Evolutionary conservation across 1,140 invertebrate genomes (phyloP), one percentile per base, ranked within the genome.

Genomic region (Halictus rubicundus): DNA sequence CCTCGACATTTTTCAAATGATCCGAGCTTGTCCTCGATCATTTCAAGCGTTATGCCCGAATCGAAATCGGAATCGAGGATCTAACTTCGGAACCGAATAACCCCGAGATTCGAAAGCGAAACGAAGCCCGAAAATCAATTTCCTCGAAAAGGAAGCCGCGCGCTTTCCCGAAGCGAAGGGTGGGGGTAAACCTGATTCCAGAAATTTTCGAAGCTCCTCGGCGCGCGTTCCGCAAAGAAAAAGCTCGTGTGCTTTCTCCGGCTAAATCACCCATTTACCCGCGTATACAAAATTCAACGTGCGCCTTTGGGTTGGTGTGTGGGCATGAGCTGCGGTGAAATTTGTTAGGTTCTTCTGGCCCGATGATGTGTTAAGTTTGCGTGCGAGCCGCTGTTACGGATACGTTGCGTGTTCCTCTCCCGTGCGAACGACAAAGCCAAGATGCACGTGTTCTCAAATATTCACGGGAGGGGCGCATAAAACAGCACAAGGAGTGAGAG

Each of bases 251-350:
- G 14, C 23, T 68, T 7, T 37, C 4, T 37, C 21, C 21, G 10
- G 9, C 9, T 25, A 32, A 21, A 37, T 68, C 19, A 32, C 12
- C 76, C 37, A 37, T 71, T n/a, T 60, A 63, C 19, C 21, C 32
- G 37, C 32, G 9, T 21, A 14, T 68, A 49, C 32, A 66, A 27
- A 49, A 82, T 77, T 82, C 71, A 74, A 66, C 81, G 59, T 82
- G 66, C 81, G 82, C 78, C 80, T 14, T 80, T 87, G 12, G 46
- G 87, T 89, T 89, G 88, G 80, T 83, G 54, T 79, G 57, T 79
- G 76, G 1, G 59, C 46, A 76, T 76, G 59, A 57, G 73, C 73
- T 70, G 72, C 76, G 83, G 85, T 88, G 88, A 88, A 83, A 70
- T 74, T 81, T 73, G 73, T 87, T 84, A 82, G 80, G 74, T 39